phyloP scores from a whole-genome alignment of 2,888 invertebrate species.

The Hydropsyche betteni region DNA sequence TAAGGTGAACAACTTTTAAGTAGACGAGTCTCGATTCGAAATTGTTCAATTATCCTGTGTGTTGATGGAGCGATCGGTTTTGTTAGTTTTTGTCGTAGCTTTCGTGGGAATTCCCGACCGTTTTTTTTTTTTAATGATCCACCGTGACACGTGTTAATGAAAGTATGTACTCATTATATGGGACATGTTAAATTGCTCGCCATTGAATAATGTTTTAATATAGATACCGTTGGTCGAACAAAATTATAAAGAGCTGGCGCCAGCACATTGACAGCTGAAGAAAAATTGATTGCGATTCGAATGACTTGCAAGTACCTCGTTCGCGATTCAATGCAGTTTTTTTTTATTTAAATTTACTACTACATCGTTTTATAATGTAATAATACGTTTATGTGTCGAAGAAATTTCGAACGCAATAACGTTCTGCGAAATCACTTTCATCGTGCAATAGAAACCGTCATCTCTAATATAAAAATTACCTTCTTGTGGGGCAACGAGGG shows the following conservation, averaged over 20 bases:
- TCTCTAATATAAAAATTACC: too few species aligned
- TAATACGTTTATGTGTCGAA: not conserved
- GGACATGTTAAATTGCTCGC: too few species aligned
- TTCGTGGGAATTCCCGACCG: too few species aligned
- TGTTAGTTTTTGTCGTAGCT: too few species aligned
- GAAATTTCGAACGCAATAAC: not conserved
- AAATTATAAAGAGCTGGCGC: not conserved
- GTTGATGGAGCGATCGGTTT: too few species aligned
- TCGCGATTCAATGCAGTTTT: not conserved
- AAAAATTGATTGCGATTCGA: constrained; percentile 12
- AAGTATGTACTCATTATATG: too few species aligned
- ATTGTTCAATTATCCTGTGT: too few species aligned
- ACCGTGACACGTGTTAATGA: too few species aligned
- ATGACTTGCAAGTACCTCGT: not conserved
- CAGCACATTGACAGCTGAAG: not conserved
- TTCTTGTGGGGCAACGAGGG: too few species aligned
- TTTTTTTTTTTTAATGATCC: too few species aligned
- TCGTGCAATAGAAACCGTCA: not conserved
- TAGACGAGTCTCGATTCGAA: too few species aligned
- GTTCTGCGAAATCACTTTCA: not conserved
- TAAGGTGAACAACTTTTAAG: too few species aligned
- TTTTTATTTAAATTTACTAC: not conserved
- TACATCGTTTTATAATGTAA: not conserved
- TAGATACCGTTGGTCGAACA: constrained; percentile 2
- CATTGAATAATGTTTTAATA: not conserved